phyloP scores from a whole-genome alignment of 2,888 invertebrate species.

The Baccha elongata region DNA sequence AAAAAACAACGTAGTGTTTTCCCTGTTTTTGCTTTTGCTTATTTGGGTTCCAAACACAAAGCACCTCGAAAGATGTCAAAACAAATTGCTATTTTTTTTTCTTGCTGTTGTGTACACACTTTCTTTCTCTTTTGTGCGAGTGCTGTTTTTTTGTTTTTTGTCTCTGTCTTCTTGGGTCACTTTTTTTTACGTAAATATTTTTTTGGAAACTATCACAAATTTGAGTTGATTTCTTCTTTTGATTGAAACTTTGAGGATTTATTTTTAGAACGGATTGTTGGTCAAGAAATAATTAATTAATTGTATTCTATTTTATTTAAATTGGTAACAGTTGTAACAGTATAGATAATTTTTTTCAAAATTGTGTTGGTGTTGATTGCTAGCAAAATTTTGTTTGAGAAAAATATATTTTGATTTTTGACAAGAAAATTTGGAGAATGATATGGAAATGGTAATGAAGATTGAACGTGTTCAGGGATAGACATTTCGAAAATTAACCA shows the following conservation, averaged over 20 bases:
- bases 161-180: slow-evolving; percentile 27
- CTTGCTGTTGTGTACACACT: slow-evolving; percentile 15
- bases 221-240: slow-evolving; percentile 17
- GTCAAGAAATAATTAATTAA: neutral
- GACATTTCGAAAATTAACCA: no score
- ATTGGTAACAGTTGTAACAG: no score
- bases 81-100: slow-evolving; percentile 49
- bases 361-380: neutral
- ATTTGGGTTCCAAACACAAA: slow-evolving; percentile 58
- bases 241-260: slow-evolving; percentile 11
- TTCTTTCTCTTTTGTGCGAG: slow-evolving; percentile 5
- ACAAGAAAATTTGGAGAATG: neutral
- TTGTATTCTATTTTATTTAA: no score
- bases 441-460: slow-evolving; percentile 7
- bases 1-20: slow-evolving; percentile 53
- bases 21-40: slow-evolving; percentile 7
- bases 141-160: slow-evolving; percentile 6
- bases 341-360: no score
- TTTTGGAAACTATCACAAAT: slow-evolving; percentile 57
- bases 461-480: neutral
- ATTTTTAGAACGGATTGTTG: neutral
- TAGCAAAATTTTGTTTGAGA: slow-evolving; percentile 53
- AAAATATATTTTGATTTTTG: slow-evolving; percentile 56
- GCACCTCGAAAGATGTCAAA: slow-evolving; percentile 61
- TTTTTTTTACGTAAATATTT: slow-evolving; percentile 68